phyloP scores from a whole-genome alignment of 2,113 vertebrate genomes.

The Antennarius striatus region DNA sequence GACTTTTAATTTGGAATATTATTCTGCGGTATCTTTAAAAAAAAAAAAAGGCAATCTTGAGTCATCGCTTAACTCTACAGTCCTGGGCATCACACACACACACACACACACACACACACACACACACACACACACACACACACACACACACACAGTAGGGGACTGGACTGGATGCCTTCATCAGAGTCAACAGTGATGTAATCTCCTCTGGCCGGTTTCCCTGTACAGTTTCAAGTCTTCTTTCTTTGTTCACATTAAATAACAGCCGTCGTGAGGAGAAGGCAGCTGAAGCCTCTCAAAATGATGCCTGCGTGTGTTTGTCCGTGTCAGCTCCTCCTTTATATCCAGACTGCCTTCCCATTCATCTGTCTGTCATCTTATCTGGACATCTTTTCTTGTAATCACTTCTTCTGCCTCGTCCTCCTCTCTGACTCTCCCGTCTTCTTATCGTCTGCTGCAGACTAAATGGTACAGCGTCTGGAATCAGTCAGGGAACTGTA shows the following conservation, averaged over 20 bases:
- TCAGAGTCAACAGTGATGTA: conserved; percentile 38
- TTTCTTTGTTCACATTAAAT: conserved; percentile 53
- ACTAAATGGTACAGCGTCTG: conserved; percentile 29
- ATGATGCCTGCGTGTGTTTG: conserved; percentile 26
- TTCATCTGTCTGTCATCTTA: conserved; percentile 64
- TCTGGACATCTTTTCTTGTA: conserved; percentile 49
- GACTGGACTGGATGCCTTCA: conserved; percentile 13
- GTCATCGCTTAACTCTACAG: no score
- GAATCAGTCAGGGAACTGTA: neutral
- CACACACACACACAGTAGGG: no score
- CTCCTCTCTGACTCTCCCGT: conserved; percentile 24
- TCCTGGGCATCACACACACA: no score
- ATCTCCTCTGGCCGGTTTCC: conserved; percentile 30
- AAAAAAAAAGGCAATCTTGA: no score
- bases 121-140: no score
- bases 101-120: no score
- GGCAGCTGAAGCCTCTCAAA: conserved; percentile 37
- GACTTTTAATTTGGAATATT: neutral
- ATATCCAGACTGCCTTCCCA: conserved; percentile 30
- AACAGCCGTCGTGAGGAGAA: conserved; percentile 19
- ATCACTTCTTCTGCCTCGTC: conserved; percentile 47
- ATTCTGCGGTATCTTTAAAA: neutral
- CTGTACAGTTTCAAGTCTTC: conserved; percentile 38
- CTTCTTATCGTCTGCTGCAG: conserved; percentile 39
- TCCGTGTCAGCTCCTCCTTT: conserved; percentile 44